Percentiles rank a stretch among this genome's conserved stretches.
phyloP scores from a whole-genome alignment of 2,113 vertebrate genomes.

The pig (Sus scrofa) region DNA sequence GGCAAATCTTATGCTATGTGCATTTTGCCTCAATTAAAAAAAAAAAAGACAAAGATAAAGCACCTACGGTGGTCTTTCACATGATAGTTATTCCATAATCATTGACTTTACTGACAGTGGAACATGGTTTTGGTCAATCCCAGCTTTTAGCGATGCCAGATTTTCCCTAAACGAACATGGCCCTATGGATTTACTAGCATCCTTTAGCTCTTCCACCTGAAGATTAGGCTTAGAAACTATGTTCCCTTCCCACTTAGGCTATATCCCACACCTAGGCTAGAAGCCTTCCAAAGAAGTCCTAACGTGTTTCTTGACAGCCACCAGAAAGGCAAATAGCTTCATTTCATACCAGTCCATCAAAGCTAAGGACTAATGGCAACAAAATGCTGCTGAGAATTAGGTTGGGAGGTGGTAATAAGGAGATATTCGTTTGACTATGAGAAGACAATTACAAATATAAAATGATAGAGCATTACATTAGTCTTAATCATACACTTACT shows the following conservation, averaged over 20 bases:
- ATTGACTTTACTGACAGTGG: background rate
- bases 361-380: background rate
- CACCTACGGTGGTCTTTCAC: background rate
- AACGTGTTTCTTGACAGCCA: background rate
- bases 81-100: background rate
- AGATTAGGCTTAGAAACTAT: background rate
- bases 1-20: background rate
- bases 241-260: background rate
- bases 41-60: background rate
- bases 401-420: background rate
- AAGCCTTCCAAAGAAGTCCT: background rate
- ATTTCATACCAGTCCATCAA: background rate
- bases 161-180: conserved; percentile 1
- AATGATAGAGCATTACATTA: background rate
- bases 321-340: conserved; percentile 16
- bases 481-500: background rate
- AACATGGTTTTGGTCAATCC: background rate
- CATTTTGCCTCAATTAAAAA: conserved; percentile 8
- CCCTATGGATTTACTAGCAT: background rate
- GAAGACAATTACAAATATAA: conserved; percentile 40
- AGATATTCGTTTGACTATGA: background rate
- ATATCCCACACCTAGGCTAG: background rate
- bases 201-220: background rate
- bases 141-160: background rate
- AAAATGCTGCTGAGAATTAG: background rate